Evolutionary conservation across 2,113 vertebrate species (phyloP).

Genomic region (Brevimyrus niger): DNA sequence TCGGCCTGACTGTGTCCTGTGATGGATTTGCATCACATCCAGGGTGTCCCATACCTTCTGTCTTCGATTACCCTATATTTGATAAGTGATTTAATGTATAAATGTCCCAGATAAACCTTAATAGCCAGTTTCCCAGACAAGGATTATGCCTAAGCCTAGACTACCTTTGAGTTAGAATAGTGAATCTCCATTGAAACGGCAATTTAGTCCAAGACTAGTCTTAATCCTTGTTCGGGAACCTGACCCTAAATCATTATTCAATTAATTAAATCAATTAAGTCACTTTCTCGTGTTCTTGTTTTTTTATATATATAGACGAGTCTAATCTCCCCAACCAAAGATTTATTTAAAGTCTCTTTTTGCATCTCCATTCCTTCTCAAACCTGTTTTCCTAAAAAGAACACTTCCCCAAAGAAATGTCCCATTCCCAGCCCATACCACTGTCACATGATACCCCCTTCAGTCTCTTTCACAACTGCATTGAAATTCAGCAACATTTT

Average conservation of each 20-base stretch:
- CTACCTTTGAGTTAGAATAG: too few relatives aligned
- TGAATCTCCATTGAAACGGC: too few relatives aligned
- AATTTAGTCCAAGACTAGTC: too few relatives aligned
- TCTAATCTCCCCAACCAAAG: background rate
- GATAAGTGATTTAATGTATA: background rate
- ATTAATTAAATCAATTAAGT: background rate
- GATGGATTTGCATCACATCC: background rate
- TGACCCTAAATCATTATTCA: too few relatives aligned
- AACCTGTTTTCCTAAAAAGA: background rate
- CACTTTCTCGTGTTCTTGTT: background rate
- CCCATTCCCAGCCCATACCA: background rate
- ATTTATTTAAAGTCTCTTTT: background rate
- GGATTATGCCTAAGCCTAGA: too few relatives aligned
- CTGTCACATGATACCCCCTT: background rate
- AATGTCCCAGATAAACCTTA: background rate
- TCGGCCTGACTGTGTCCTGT: background rate
- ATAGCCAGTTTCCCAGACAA: too few relatives aligned
- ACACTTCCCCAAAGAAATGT: background rate
- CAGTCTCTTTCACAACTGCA: background rate
- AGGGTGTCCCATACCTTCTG: background rate
- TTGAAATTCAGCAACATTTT: background rate
- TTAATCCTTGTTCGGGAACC: too few relatives aligned
- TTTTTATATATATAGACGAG: background rate
- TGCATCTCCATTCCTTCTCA: background rate
- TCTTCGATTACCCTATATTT: background rate